Evolutionary conservation across 2,797 vertebrate genomes (phyloP), one percentile per base, ranked within the genome.

Genomic region (Spheniscus humboldti): DNA sequence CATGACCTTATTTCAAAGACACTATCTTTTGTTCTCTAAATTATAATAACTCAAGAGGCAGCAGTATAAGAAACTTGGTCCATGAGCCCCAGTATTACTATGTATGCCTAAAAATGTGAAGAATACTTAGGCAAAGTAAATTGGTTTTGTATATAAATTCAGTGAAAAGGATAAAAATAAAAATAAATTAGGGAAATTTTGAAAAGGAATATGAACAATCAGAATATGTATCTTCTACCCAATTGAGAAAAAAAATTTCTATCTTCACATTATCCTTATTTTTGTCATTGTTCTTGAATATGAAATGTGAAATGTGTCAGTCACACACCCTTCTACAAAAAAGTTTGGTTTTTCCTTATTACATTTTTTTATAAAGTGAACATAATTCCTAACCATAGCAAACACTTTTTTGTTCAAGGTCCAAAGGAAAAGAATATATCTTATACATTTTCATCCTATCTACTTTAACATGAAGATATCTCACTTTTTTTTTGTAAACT

Each of bases 271-370:
- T 53, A 27, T 43, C 24, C 4, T 64, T 67, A 15, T 35, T 76
- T 35, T 66, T 63, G 4, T 64, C 15, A 57, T 35, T 68, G 4
- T n/a, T 74, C 7, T 57, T 69, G 5, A 18, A 2, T 74, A 37
- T 22, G 24, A 86, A 73, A 67, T 30, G 2, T 22, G 24, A 86
- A 73, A 67, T 30, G 2, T 28, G 69, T 30, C 5, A 55, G 19
- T 63, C 47, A 48, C 6, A 31, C 0, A 41, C 0, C 0, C 3
- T n/a, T 90, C 12, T 57, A 16, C 18, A 5, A n/a, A 31, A 50
- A 69, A 69, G 11, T 18, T 5, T 6, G 4, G 0, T 0, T 15
- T 15, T 59, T 41, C 18, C 22, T 59, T 25, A n/a, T 55, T 74
- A 16, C 3, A 3, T 37, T 48, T 63, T 83, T 86, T 75, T 19